Conservation (phyloP, 2,888 invertebrate species). For the Apotomis betuletana region DNA sequence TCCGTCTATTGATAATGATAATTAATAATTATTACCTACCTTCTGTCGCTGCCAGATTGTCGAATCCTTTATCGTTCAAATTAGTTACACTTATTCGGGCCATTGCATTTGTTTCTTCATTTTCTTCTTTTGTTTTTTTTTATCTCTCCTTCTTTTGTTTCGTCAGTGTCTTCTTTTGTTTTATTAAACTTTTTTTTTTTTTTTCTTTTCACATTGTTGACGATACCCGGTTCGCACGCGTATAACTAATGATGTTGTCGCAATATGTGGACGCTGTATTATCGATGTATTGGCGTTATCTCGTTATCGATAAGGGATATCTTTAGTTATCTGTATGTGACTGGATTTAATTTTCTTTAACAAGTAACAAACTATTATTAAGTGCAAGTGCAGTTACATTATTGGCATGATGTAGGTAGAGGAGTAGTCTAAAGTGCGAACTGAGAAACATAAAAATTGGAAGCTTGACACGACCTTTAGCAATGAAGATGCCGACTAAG, state of each 20-base stretch:
- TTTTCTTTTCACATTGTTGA: conserved; percentile 1
- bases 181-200: background rate
- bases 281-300: conserved; percentile 56
- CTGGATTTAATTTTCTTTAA: conserved; percentile 21
- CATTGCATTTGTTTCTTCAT: conserved; percentile 46
- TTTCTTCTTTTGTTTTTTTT: conserved; percentile 28
- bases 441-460: too few relatives aligned
- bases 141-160: conserved; percentile 22
- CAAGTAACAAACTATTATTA: conserved; percentile 2
- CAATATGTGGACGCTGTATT: conserved; percentile 59
- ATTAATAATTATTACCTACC: conserved; percentile 65
- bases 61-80: conserved; percentile 53
- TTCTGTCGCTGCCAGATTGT: conserved; percentile 63
- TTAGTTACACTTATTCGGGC: conserved; percentile 42
- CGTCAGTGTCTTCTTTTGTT: conserved; percentile 4
- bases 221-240: conserved; percentile 24
- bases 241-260: conserved; percentile 56
- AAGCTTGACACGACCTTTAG: too few relatives aligned
- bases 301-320: conserved; percentile 53
- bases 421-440: background rate
- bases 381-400: conserved; percentile 18
- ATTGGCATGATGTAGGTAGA: background rate
- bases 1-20: conserved; percentile 25
- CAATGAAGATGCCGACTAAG: too few relatives aligned
- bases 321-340: conserved; percentile 45